Evolutionary conservation across 2,797 vertebrate genomes (phyloP), one percentile per base, ranked within the genome.

Genomic region (Furcifer pardalis): DNA sequence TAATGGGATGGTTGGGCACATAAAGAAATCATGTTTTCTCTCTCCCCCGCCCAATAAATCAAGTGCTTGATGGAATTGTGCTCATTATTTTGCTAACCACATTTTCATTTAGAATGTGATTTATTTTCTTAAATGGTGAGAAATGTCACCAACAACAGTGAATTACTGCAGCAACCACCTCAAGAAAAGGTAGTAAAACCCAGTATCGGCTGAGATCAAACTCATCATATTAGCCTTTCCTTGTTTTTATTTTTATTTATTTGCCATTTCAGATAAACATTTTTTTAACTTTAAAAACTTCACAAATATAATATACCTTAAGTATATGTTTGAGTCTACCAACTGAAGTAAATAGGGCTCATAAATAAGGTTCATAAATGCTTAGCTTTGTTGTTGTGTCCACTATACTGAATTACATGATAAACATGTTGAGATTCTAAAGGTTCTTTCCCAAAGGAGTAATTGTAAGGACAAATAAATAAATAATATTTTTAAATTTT

Each of bases 401-500:
- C 52, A 81, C 42, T 42, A 81, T 81, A 17, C 59, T 42, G 44
- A 42, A 81, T 42, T 60, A 60, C 40, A 44, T 81, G 42, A 81
- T 73, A 44, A 72, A 30, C 25, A 62, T 77, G 25, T 56, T 69
- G 46, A 44, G 7, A 9, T 63, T 62, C 56, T 59, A 32, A 46
- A 63, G 65, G 3, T 52, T 5, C 56, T 21, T 42, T 60, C 44
- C 37, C 13, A 40, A 17, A 65, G 46, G 21, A 1, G n/a, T n/a
- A n/a, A n/a, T n/a, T n/a, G n/a, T 40, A 66, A 66, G 80, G n/a
- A 71, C 66, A 84, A 37, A 44, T 78, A 78, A 84, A n/a, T n/a
- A n/a, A n/a, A n/a, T n/a, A n/a, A n/a, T n/a, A n/a, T n/a, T n/a
- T n/a, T n/a, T n/a, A n/a, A n/a, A n/a, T n/a, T n/a, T n/a, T n/a